Evolutionary conservation across 2,888 invertebrate species (phyloP).

Genomic region (Papilio protenor): DNA sequence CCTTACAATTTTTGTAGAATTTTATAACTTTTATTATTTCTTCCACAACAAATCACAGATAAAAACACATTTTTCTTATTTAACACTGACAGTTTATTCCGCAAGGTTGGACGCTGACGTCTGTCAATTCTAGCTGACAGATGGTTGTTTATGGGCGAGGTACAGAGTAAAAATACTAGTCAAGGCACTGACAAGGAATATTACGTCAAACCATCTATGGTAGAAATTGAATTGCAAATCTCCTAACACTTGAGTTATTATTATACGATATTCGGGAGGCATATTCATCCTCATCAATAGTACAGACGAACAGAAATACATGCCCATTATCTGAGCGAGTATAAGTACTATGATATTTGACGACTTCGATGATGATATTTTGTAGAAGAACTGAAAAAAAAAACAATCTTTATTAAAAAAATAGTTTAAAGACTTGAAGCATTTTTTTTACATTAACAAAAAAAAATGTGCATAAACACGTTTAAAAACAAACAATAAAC

Average conservation of each 20-base stretch:
- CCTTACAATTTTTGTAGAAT: neutral
- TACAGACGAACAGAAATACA: conserved; percentile 99
- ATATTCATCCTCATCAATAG: conserved; percentile 99
- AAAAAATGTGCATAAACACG: no score
- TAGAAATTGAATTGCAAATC: conserved; percentile 99
- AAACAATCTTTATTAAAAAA: neutral
- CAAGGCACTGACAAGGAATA: conserved; percentile 97
- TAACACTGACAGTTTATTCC: neutral
- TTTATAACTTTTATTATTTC: neutral
- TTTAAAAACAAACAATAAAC: no score
- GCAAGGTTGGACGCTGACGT: neutral
- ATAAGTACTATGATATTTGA: conserved; percentile 98
- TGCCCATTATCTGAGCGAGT: conserved; percentile 99
- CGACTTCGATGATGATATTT: conserved; percentile 99
- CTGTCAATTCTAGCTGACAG: conserved; percentile 68
- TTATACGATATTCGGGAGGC: conserved; percentile 98
- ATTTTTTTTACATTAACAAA: no score
- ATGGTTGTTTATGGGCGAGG: conserved; percentile 95
- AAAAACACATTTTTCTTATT: conserved; percentile 13
- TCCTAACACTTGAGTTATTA: conserved; percentile 93
- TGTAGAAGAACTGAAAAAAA: conserved; percentile 96
- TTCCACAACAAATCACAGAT: conserved; percentile 26
- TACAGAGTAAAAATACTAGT: conserved; percentile 98
- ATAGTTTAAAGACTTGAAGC: neutral
- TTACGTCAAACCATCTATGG: conserved; percentile 99